Conservation (phyloP, 2,797 vertebrate species). For the Synanceia verrucosa region DNA sequence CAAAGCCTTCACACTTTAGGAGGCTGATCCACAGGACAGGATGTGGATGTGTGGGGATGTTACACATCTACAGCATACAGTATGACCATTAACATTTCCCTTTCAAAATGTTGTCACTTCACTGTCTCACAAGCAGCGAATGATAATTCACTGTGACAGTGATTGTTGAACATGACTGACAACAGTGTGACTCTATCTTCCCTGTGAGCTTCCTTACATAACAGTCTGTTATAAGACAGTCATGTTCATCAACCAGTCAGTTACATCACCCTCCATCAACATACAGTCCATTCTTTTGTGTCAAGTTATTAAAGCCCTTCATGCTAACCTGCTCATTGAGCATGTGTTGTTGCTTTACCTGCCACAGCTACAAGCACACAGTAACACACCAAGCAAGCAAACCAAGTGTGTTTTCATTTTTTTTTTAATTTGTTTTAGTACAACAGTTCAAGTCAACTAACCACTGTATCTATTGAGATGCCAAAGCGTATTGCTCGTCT, state of each 20-base stretch:
- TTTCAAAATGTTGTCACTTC: background rate
- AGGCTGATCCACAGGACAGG: background rate
- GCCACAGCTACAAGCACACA: background rate
- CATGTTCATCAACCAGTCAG: background rate
- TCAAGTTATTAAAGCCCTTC: no score
- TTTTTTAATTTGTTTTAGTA: slow-evolving; percentile 73
- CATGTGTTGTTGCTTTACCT: background rate
- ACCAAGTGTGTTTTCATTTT: slow-evolving; percentile 15
- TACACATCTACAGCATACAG: background rate
- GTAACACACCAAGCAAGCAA: background rate
- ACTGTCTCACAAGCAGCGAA: background rate
- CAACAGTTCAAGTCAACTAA: slow-evolving; percentile 76
- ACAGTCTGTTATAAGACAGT: background rate
- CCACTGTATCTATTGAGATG: slow-evolving; percentile 65
- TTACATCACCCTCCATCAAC: background rate
- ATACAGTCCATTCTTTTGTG: background rate
- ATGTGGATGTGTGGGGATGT: background rate
- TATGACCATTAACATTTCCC: background rate
- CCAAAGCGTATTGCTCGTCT: slow-evolving; percentile 72
- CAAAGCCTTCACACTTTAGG: slow-evolving; percentile 15
- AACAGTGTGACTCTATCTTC: background rate
- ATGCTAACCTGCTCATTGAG: background rate
- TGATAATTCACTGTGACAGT: no score
- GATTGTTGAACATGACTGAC: background rate
- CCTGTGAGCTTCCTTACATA: background rate